These are phyloP conservation scores for Streblospio benedicti DNA, from an alignment of 1,140 invertebrate species.

Conservation along the genomic window DNA sequence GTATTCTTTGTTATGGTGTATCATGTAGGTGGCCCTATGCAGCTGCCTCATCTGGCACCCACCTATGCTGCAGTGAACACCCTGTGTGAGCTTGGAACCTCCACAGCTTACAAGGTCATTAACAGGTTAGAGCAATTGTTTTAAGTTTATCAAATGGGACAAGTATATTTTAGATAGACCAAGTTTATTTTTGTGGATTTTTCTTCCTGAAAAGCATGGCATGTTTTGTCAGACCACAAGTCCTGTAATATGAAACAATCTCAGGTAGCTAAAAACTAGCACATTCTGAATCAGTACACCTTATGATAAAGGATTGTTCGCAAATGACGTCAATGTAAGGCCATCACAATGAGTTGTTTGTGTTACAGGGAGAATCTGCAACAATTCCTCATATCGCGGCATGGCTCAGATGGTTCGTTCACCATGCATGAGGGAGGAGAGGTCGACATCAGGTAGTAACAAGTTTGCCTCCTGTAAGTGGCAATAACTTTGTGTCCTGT, in stretches of 20 bases:
- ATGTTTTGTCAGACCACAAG: too few species aligned
- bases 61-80: constrained; percentile 95
- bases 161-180: too few species aligned
- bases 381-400: constrained; percentile 68
- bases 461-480: background rate
- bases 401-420: constrained; percentile 79
- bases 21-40: constrained; percentile 68
- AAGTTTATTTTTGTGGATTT: too few species aligned
- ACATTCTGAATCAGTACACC: too few species aligned
- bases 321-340: too few species aligned
- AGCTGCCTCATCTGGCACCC: constrained; percentile 83
- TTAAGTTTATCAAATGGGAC: constrained; percentile 6
- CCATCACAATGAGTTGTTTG: too few species aligned
- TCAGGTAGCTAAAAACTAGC: too few species aligned
- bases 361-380: constrained; percentile 56
- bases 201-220: too few species aligned
- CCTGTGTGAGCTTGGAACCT: constrained; percentile 76
- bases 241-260: too few species aligned
- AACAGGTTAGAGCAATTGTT: constrained; percentile 58
- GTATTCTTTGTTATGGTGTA: too few species aligned
- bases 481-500: too few species aligned
- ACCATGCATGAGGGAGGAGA: constrained; percentile 87
- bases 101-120: constrained; percentile 76
- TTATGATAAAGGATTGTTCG: too few species aligned
- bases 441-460: constrained; percentile 64